These are phyloP conservation scores for Leucophenga montana DNA, from an alignment of 2,888 invertebrate species.

Conservation along the genomic window DNA sequence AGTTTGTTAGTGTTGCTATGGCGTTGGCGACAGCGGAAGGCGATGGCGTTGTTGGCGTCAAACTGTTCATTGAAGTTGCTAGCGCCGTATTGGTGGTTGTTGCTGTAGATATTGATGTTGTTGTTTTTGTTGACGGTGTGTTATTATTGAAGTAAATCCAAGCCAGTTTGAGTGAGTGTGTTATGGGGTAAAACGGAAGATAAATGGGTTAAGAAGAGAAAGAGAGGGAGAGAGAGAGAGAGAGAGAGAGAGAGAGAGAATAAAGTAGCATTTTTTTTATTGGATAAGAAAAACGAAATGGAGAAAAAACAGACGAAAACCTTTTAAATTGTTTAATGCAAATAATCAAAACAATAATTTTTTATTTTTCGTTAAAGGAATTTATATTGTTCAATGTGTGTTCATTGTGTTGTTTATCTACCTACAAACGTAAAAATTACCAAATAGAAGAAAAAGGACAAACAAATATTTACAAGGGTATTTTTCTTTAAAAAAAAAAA, in stretches of 20 bases:
- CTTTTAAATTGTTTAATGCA: no score
- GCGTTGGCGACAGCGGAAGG: constrained; percentile 7
- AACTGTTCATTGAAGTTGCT: constrained; percentile 20
- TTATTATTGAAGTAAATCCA: not conserved
- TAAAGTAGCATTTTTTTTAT: constrained; percentile 4
- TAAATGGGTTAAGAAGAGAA: not conserved
- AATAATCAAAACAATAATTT: no score
- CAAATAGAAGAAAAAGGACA: constrained; percentile 32
- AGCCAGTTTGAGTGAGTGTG: constrained; percentile 10
- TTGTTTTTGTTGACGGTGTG: constrained; percentile 7
- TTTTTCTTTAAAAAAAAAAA: no score
- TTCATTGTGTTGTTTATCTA: no score
- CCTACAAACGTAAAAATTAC: not conserved
- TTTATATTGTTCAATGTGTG: no score
- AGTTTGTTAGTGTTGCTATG: constrained; percentile 31
- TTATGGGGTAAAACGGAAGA: constrained; percentile 32
- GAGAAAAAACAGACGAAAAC: no score
- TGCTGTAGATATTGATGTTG: constrained; percentile 35
- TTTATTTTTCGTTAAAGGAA: no score
- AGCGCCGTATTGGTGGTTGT: constrained; percentile 20
- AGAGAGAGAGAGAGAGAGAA: no score
- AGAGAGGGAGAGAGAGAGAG: no score
- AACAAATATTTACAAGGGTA: not conserved
- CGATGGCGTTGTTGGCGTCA: not conserved
- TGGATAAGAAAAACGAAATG: not conserved